Evolutionary conservation across 2,888 invertebrate species (phyloP).

Genomic region (Trichogramma dendrolimi): DNA sequence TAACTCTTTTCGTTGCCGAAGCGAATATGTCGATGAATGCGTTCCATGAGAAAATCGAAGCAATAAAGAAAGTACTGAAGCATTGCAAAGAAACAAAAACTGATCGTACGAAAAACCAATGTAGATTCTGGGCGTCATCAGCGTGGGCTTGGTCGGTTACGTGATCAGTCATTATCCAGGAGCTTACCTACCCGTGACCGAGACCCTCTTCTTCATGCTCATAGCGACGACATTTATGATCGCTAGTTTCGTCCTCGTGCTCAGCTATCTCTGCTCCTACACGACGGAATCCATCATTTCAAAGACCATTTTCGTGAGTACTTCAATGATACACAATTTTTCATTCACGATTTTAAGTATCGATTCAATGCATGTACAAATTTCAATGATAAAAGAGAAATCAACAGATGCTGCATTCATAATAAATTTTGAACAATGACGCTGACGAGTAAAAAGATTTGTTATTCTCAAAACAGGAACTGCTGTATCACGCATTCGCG

Average conservation of each 20-base stretch:
- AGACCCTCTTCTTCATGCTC: constrained; percentile 66
- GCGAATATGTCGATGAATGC: not conserved
- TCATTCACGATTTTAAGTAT: not conserved
- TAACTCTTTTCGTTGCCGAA: too few relatives aligned
- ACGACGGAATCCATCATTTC: constrained; percentile 79
- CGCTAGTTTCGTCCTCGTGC: constrained; percentile 70
- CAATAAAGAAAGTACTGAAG: not conserved
- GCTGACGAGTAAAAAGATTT: not conserved
- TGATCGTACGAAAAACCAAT: constrained; percentile 31
- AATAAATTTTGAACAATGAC: not conserved
- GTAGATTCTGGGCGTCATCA: constrained; percentile 72
- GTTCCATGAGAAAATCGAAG: not conserved
- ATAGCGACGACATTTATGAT: constrained; percentile 75
- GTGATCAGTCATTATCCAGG: constrained; percentile 56
- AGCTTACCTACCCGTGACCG: constrained; percentile 26
- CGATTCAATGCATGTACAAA: not conserved
- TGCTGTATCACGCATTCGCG: constrained; percentile 74
- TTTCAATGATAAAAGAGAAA: too few relatives aligned
- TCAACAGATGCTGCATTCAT: not conserved
- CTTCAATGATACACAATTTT: not conserved
- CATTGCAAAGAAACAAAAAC: not conserved
- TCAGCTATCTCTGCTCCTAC: constrained; percentile 72
- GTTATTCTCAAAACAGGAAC: constrained; percentile 61
- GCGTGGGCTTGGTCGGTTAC: constrained; percentile 66
- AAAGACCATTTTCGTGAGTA: constrained; percentile 75